Base-by-base conservation (phyloP, 1,140 invertebrate species). In the Thaumetopoea pityocampa region DNA sequence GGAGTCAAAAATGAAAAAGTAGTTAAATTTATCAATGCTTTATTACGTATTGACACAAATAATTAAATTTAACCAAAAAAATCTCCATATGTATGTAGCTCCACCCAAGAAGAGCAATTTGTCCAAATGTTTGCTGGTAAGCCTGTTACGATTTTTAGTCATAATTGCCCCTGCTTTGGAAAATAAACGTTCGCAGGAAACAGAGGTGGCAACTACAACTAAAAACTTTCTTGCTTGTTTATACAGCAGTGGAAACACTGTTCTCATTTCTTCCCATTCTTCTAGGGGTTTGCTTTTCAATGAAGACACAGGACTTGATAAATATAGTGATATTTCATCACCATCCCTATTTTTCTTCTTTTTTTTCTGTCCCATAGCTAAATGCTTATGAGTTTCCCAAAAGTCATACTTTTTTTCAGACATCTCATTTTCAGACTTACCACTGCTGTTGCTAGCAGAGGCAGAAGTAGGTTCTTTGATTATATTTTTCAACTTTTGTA, bases 331-430 rank as follows among this genome's bases (percentile, higher is more conserved):
- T 37, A 55, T 44, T 48, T 51, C 49, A 52, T n/a, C n/a, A n/a
- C n/a, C n/a, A n/a, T 43, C 46, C 29, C 43, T 42, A 46, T 50
- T 46, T 29, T 34, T 35, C 44, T 56, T 51, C 8, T 56, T 51
- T 52, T 52, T 45, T 43, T 49, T 27, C 52, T 52, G 41, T 58
- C 49, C 16, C 45, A 45, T 46, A 32, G 38, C 38, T 47, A 46
- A 45, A 37, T 50, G 40, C 11, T 51, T 57, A 46, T 49, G 41
- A 50, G 42, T 36, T 52, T 52, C 49, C 45, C 45, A 52, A 43
- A 52, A 58, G 34, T 53, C 37, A 32, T 58, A 58, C n/a, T n/a
- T n/a, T n/a, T n/a, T n/a, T 49, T 55, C 46, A 38, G 50, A 36
- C 46, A 42, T 26, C 51, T 56, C 48, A 48, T 56, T 43, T 43